Evolutionary conservation across 2,113 vertebrate genomes (phyloP).

Genomic region (Entosphenus tridentatus): DNA sequence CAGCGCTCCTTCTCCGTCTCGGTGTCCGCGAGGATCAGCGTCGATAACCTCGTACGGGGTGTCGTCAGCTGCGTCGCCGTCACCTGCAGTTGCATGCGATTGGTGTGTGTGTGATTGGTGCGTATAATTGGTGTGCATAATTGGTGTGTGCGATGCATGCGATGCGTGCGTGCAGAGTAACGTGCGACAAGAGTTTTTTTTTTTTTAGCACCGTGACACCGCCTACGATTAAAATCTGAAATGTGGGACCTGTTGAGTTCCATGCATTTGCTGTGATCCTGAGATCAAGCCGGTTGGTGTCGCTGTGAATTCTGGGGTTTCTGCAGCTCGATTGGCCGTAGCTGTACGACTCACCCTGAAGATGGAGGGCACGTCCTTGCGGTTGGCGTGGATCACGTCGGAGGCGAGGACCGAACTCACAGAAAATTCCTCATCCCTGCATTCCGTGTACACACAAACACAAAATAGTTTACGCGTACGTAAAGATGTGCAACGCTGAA

Average conservation of each 20-base stretch:
- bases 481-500: no score
- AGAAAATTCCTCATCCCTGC: conserved; percentile 92
- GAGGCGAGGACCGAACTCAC: conserved; percentile 92
- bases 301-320: no score
- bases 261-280: no score
- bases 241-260: no score
- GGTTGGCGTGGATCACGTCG: conserved; percentile 87
- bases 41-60: conserved; percentile 57
- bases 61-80: conserved; percentile 71
- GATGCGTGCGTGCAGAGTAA: no score
- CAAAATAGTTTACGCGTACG: no score
- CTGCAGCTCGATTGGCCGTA: not conserved
- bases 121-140: no score
- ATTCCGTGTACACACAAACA: not conserved
- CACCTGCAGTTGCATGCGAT: conserved; percentile 28
- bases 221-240: no score
- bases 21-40: conserved; percentile 74
- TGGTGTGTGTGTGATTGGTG: no score
- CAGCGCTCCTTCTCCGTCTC: conserved; percentile 83
- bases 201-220: not conserved
- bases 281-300: no score
- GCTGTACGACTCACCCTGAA: conserved; percentile 48
- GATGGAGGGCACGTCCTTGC: conserved; percentile 91
- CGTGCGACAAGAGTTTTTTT: no score
- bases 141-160: no score